Evolutionary conservation across 2,113 vertebrate species (phyloP).

Genomic region (Sylvietta virens): DNA sequence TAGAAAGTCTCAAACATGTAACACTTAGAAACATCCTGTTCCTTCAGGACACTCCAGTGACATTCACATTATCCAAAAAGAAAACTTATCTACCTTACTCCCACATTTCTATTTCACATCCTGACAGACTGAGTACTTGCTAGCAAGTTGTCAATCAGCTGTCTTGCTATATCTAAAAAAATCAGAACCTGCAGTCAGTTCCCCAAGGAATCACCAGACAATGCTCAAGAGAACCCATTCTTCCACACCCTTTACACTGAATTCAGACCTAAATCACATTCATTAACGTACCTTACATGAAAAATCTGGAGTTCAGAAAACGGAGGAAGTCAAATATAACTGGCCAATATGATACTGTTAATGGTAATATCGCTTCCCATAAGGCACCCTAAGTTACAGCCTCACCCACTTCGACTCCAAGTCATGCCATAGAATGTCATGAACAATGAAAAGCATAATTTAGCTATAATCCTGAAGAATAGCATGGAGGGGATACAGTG

Average conservation of each 20-base stretch:
- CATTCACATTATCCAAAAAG: background rate
- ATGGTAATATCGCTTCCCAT: background rate
- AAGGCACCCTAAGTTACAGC: background rate
- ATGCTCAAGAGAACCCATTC: background rate
- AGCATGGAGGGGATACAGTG: background rate
- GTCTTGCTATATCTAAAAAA: background rate
- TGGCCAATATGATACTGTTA: background rate
- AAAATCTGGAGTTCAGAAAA: background rate
- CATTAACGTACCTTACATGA: background rate
- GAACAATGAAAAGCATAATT: background rate
- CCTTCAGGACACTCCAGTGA: background rate
- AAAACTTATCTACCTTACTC: background rate
- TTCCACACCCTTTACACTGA: background rate
- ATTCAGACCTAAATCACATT: background rate
- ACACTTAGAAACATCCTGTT: background rate
- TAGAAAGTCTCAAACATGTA: background rate
- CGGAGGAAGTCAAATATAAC: background rate
- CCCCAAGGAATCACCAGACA: background rate
- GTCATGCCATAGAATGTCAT: background rate
- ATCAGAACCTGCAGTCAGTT: background rate
- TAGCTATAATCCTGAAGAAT: background rate
- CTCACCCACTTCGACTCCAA: background rate
- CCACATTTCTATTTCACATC: background rate
- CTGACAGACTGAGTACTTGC: background rate
- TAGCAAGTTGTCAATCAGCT: background rate